A percentile compares a stretch with the other conserved stretches of the same genome.
Conservation (phyloP, 2,888 invertebrate species). For the Dioctria rufipes region DNA sequence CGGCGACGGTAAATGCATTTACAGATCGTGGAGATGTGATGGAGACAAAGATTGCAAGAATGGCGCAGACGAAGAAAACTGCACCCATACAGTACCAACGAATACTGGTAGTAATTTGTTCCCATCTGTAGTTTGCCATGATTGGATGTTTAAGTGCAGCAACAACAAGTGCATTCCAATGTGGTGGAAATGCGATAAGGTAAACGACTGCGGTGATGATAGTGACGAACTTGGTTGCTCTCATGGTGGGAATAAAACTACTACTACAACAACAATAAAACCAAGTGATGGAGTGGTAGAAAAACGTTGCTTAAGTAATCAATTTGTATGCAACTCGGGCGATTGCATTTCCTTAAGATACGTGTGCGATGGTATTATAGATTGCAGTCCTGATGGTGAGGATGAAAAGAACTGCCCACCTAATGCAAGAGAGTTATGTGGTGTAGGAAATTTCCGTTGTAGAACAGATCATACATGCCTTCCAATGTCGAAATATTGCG, state of each 20-base stretch:
- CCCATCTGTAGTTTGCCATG: constrained; percentile 74
- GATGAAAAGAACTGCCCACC: constrained; percentile 75
- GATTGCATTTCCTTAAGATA: constrained; percentile 75
- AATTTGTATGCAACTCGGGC: constrained; percentile 66
- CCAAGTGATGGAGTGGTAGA: constrained; percentile 61
- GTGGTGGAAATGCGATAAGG: constrained; percentile 87
- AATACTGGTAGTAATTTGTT: constrained; percentile 62
- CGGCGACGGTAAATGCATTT: constrained; percentile 74
- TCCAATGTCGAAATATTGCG: constrained; percentile 72
- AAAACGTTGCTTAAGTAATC: constrained; percentile 68
- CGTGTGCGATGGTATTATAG: constrained; percentile 74
- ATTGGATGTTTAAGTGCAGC: constrained; percentile 85
- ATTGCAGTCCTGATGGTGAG: constrained; percentile 75
- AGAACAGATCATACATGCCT: constrained; percentile 78
- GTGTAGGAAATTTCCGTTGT: constrained; percentile 74
- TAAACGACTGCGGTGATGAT: constrained; percentile 83
- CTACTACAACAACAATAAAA: constrained; percentile 63
- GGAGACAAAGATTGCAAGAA: constrained; percentile 82
- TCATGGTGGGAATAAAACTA: constrained; percentile 56
- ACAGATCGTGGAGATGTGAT: constrained; percentile 76
- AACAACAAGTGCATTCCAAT: constrained; percentile 82
- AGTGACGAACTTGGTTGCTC: constrained; percentile 81
- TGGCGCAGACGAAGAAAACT: constrained; percentile 81
- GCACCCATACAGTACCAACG: constrained; percentile 71
- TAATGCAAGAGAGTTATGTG: constrained; percentile 66